Conservation (phyloP, 1,140 invertebrate species). For the Anadara kagoshimensis region DNA sequence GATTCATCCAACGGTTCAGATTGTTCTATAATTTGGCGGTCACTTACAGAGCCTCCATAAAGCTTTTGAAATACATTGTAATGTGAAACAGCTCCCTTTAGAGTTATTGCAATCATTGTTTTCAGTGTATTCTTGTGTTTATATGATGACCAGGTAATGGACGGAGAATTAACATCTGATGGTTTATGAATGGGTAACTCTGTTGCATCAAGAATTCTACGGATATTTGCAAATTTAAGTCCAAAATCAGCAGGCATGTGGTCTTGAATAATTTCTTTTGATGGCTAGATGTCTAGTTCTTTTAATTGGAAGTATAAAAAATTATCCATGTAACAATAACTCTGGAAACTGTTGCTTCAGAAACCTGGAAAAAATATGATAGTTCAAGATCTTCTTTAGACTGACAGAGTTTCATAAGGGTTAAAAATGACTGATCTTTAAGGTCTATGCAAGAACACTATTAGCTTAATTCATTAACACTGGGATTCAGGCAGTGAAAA, state of each 20-base stretch:
- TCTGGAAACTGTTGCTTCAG: slow-evolving; percentile 13
- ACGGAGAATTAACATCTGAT: slow-evolving; percentile 1
- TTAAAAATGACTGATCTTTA: slow-evolving; percentile 37
- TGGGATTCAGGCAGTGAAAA: slow-evolving; percentile 32
- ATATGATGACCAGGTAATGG: slow-evolving; percentile 2
- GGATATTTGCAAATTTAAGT: slow-evolving; percentile 27
- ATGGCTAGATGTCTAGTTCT: slow-evolving; percentile 37
- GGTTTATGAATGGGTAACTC: slow-evolving; percentile 42
- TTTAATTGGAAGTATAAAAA: slow-evolving; percentile 30
- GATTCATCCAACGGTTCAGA: slow-evolving; percentile 7
- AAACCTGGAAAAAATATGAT: slow-evolving; percentile 15
- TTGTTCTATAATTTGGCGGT: slow-evolving; percentile 42
- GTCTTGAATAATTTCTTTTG: slow-evolving; percentile 1
- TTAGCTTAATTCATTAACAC: slow-evolving; percentile 29
- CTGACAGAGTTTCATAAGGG: slow-evolving; percentile 30
- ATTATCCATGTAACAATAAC: slow-evolving; percentile 32
- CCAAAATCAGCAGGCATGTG: slow-evolving; percentile 44
- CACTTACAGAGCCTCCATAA: slow-evolving; percentile 31
- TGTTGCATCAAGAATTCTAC: slow-evolving; percentile 45
- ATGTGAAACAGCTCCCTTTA: slow-evolving; percentile 1
- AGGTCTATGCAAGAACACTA: slow-evolving; percentile 16
- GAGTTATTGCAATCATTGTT: not conserved
- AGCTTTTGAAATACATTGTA: slow-evolving; percentile 16
- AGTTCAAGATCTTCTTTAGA: slow-evolving; percentile 35
- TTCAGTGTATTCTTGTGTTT: slow-evolving; percentile 10